phyloP scores from a whole-genome alignment of 1,140 invertebrate species.

The Drosophila gunungcola region DNA sequence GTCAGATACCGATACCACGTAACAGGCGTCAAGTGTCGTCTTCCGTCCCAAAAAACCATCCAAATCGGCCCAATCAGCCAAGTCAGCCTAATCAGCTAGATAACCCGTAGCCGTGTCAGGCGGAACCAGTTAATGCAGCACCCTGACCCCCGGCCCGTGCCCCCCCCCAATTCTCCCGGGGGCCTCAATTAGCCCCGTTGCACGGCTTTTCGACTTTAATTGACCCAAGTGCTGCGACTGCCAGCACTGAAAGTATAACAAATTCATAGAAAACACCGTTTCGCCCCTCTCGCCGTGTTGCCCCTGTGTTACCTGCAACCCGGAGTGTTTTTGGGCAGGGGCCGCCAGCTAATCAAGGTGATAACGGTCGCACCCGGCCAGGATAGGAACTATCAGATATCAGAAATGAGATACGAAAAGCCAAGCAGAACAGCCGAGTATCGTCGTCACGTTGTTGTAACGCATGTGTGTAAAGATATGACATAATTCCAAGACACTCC shows the following conservation, averaged over 20 bases:
- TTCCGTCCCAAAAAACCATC: not conserved
- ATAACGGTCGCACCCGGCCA: constrained; percentile 36
- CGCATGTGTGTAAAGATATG: constrained; percentile 67
- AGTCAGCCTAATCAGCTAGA: no score
- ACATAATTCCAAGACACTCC: constrained; percentile 80
- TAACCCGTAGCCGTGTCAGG: constrained; percentile 14
- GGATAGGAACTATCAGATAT: constrained; percentile 12
- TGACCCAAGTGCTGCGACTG: constrained; percentile 28
- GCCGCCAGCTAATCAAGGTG: constrained; percentile 38
- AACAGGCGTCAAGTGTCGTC: constrained; percentile 10
- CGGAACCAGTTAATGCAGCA: constrained; percentile 41
- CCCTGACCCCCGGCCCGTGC: constrained; percentile 29
- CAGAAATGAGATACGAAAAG: not conserved
- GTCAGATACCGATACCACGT: constrained; percentile 7
- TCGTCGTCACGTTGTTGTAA: constrained; percentile 58
- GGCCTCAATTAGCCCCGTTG: constrained; percentile 54
- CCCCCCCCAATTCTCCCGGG: no score
- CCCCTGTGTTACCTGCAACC: not conserved
- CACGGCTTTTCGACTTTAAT: constrained; percentile 12
- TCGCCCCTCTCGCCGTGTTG: constrained; percentile 1
- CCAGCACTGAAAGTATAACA: not conserved
- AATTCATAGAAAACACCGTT: constrained; percentile 3
- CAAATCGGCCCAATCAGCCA: no score
- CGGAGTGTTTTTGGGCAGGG: constrained; percentile 27
- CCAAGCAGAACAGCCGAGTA: not conserved